Evolutionary conservation across 2,797 vertebrate species (phyloP).

Genomic region (Clarias pachynema): DNA sequence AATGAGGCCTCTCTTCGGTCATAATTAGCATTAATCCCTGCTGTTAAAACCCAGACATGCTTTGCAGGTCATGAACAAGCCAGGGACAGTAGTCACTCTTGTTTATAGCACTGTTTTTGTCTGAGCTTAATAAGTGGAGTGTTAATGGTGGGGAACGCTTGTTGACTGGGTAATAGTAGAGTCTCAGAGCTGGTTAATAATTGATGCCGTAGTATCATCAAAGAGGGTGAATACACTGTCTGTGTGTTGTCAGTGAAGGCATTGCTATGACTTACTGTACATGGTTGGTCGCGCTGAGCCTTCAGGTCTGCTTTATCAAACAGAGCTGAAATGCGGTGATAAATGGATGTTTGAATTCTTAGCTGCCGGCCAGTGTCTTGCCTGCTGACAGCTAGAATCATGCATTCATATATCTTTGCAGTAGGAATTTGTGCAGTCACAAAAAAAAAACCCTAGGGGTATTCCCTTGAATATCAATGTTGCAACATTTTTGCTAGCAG

Average conservation of each 20-base stretch:
- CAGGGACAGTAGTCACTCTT: conserved; percentile 64
- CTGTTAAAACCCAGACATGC: conserved; percentile 69
- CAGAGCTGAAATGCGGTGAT: conserved; percentile 11
- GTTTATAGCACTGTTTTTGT: conserved; percentile 63
- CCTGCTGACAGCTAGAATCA: conserved; percentile 19
- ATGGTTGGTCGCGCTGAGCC: conserved; percentile 10
- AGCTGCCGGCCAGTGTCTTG: conserved; percentile 20
- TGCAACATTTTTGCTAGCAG: conserved; percentile 29
- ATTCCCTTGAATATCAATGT: conserved; percentile 24
- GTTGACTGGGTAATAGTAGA: conserved; percentile 73
- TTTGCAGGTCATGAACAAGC: conserved; percentile 78
- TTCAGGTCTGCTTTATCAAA: conserved; percentile 39
- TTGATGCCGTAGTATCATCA: conserved; percentile 69
- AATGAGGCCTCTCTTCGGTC: conserved; percentile 45
- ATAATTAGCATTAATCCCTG: conserved; percentile 73
- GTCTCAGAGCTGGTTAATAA: conserved; percentile 74
- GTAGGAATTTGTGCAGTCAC: background rate
- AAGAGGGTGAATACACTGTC: conserved; percentile 20
- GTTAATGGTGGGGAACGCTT: conserved; percentile 37
- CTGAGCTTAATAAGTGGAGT: conserved; percentile 50
- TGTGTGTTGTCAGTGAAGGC: conserved; percentile 40
- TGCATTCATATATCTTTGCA: conserved; percentile 23
- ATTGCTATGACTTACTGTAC: conserved; percentile 31
- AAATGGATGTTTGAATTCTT: conserved; percentile 31
- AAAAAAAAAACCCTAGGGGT: background rate